These are phyloP conservation scores for Rhinogobius similis DNA, from an alignment of 2,113 vertebrate species.

Conservation along the genomic window DNA sequence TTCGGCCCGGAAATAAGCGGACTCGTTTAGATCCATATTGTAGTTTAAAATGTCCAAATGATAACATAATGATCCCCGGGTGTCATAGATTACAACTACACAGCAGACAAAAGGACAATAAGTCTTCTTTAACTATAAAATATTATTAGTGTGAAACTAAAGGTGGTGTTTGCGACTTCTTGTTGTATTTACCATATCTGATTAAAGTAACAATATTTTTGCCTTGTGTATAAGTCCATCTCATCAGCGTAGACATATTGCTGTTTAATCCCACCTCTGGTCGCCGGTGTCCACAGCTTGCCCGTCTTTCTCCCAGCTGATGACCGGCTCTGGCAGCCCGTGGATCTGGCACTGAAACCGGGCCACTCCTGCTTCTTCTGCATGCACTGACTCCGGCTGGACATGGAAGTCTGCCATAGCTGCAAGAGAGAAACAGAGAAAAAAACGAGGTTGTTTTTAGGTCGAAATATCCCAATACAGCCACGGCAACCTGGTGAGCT, in stretches of 20 bases:
- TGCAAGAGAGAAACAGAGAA: conserved; percentile 52
- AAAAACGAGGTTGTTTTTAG: conserved; percentile 23
- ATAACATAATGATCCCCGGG: too few relatives aligned
- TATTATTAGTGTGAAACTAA: too few relatives aligned
- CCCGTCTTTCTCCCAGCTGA: conserved; percentile 94
- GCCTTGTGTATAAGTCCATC: neutral
- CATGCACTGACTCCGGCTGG: conserved; percentile 86
- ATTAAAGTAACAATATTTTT: too few relatives aligned
- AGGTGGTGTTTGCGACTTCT: too few relatives aligned
- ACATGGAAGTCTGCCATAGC: conserved; percentile 95
- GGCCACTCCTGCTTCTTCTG: conserved; percentile 88
- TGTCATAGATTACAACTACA: too few relatives aligned
- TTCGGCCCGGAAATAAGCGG: too few relatives aligned
- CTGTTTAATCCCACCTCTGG: conserved; percentile 80
- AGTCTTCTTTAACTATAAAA: too few relatives aligned
- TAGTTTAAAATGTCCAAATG: too few relatives aligned
- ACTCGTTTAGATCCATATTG: too few relatives aligned
- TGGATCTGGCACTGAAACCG: conserved; percentile 98
- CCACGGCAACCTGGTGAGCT: neutral
- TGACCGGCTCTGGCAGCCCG: conserved; percentile 91
- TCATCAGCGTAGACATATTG: neutral
- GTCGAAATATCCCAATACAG: conserved; percentile 10
- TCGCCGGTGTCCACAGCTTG: conserved; percentile 85
- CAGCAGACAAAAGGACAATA: too few relatives aligned
- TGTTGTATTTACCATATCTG: too few relatives aligned